Evolutionary conservation across 1,140 invertebrate genomes (phyloP).

Genomic region (Anastrepha ludens): DNA sequence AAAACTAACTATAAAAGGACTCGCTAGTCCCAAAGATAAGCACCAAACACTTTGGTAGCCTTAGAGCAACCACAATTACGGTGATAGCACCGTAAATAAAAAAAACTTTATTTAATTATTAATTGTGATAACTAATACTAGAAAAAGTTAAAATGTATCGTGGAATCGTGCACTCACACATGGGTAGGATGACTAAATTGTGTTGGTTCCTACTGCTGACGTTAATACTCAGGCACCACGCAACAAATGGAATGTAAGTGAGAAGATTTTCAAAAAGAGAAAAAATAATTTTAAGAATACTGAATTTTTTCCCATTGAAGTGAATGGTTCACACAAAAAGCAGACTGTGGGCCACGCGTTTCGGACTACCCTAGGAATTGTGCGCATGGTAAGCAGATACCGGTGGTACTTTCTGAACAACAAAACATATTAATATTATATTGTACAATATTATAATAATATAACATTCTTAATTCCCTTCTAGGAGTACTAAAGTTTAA

Average conservation of each 20-base stretch:
- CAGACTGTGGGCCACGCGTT: neutral
- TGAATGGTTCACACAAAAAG: neutral
- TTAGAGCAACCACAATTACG: neutral
- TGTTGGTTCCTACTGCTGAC: neutral
- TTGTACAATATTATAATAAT: too few species aligned
- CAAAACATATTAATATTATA: too few species aligned
- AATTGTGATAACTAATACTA: neutral
- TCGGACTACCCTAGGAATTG: neutral
- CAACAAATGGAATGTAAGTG: constrained; percentile 12
- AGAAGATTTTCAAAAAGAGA: neutral
- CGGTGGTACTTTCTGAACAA: too few species aligned
- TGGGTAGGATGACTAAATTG: neutral
- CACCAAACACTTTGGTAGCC: neutral
- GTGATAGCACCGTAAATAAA: neutral
- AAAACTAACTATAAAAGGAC: neutral
- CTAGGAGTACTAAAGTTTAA: neutral
- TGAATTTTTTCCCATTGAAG: too few species aligned
- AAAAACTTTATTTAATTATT: neutral
- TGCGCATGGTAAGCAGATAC: neutral
- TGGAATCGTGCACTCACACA: too few species aligned
- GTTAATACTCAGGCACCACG: neutral
- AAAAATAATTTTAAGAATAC: too few species aligned
- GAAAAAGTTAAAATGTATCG: neutral
- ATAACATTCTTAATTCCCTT: neutral
- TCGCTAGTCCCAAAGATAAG: neutral